Evolutionary conservation across 2,888 invertebrate species (phyloP), one percentile per base, ranked within the genome.

Genomic region (Pseudococcus viburni): DNA sequence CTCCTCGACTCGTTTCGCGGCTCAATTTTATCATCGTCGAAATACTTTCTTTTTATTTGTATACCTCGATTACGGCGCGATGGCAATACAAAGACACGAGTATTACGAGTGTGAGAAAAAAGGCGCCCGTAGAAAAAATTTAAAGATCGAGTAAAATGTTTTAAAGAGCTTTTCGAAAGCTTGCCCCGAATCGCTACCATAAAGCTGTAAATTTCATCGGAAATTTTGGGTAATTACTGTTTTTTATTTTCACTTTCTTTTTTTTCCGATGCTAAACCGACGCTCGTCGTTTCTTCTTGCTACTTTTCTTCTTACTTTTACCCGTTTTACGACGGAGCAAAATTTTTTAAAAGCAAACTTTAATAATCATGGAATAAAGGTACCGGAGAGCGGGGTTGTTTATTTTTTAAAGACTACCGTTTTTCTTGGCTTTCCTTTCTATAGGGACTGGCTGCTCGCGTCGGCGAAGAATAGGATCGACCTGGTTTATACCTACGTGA

Each of bases 331-430:
- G 64, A 73, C 33, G 26, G 22, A 22, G 64, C 22, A 33, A 73
- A 73, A 15, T 73, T 73, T 64, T 22, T 73, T 73, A 26, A 73
- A 73, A 73, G 68, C 68, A 33, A 73, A 73, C 68, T 73, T 73
- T 33, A 73, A 73, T 73, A 33, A 73, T 73, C 68, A 73, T 73
- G 33, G 33, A 73, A 59, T 59, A 59, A 59, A 59, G 19, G 59
- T 59, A 19, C 0, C 59, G n/a, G 2, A 9, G n/a, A n/a, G 9
- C 26, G 6, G 6, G 33, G 68, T 59, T n/a, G 26, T 4, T 73
- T 73, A n/a, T 26, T 73, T 22, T 73, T 33, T 73, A 73, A 22
- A n/a, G 15, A 51, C 15, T 17, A 5, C 17, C 15, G 51, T 17
- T 12, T 17, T 12, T 33, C 26, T 33, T 33, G 26, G 26, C 26